These are phyloP conservation scores for Solea solea DNA, from an alignment of 2,113 vertebrate genomes.

Conservation along the genomic window DNA sequence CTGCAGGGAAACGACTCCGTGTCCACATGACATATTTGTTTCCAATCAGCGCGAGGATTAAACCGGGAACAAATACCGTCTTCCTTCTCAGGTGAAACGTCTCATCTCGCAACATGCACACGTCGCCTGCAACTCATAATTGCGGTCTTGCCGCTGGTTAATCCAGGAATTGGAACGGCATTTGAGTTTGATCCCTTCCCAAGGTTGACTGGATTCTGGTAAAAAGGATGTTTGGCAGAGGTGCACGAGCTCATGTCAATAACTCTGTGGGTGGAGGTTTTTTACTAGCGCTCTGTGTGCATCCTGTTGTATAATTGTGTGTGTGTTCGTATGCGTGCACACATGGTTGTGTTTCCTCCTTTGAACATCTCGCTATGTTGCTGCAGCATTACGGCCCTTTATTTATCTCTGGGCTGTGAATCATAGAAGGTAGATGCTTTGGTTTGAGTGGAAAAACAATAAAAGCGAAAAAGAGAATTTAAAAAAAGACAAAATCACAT, in stretches of 20 bases:
- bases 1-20: constrained; percentile 58
- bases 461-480: constrained; percentile 12
- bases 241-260: constrained; percentile 50
- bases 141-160: constrained; percentile 47
- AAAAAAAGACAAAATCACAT: constrained; percentile 6
- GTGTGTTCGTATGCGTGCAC: constrained; percentile 10
- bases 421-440: constrained; percentile 12
- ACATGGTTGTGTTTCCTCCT: constrained; percentile 7
- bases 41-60: constrained; percentile 67
- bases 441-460: constrained; percentile 18
- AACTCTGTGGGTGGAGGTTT: constrained; percentile 62
- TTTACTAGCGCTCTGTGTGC: constrained; percentile 53
- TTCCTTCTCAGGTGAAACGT: constrained; percentile 69
- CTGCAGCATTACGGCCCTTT: constrained; percentile 20
- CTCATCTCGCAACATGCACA: constrained; percentile 14
- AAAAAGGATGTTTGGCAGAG: constrained; percentile 70
- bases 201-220: constrained; percentile 64
- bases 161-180: constrained; percentile 42
- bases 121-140: constrained; percentile 14
- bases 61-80: constrained; percentile 54
- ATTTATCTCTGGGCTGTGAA: constrained; percentile 30
- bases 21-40: constrained; percentile 66
- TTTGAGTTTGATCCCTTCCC: constrained; percentile 49
- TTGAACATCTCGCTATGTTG: constrained; percentile 27
- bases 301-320: constrained; percentile 37